Evolutionary conservation across 2,113 vertebrate species (phyloP).

Genomic region (Irena cyanogastra): DNA sequence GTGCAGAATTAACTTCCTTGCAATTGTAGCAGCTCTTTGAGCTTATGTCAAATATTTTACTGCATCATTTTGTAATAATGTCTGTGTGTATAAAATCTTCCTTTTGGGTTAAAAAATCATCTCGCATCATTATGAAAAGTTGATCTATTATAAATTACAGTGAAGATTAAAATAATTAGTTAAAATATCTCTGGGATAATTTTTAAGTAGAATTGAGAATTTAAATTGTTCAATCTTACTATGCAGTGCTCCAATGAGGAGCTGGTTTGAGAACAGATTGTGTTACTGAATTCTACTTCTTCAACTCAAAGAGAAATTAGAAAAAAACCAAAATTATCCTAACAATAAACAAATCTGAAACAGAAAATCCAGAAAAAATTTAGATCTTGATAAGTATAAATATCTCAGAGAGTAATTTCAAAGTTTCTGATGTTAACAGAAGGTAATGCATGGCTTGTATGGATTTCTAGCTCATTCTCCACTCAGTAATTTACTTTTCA

Average conservation of each 20-base stretch:
- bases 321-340: not conserved
- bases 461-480: not conserved
- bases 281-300: not conserved
- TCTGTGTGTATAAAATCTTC: not conserved
- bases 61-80: not conserved
- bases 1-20: not conserved
- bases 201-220: not conserved
- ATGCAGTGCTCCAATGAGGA: not conserved
- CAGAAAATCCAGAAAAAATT: not conserved
- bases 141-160: not conserved
- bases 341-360: not conserved
- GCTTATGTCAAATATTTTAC: not conserved
- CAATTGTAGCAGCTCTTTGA: not conserved
- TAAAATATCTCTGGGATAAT: not conserved
- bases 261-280: not conserved
- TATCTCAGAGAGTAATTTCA: not conserved
- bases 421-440: not conserved
- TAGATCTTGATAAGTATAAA: not conserved
- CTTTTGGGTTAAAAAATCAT: not conserved
- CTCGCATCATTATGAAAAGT: not conserved
- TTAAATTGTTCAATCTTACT: not conserved
- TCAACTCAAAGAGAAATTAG: not conserved
- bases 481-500: not conserved
- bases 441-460: not conserved
- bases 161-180: not conserved